Base-by-base conservation (phyloP, 1,140 invertebrate species). In the Chelonus insularis region DNA sequence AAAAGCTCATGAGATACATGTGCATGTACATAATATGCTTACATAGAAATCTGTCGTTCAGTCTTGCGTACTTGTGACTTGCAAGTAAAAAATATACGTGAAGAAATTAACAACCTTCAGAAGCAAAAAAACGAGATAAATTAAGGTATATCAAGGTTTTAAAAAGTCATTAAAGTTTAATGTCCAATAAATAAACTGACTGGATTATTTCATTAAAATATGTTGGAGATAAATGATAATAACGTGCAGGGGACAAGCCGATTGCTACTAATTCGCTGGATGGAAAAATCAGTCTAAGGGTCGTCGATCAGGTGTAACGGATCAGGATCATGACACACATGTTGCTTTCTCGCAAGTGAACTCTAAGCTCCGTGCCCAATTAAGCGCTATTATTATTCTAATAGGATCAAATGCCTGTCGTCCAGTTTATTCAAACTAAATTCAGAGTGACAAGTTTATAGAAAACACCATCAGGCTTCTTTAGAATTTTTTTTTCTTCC, bases 381-480 rank as follows among this genome's bases (percentile, higher is more conserved):
- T 65, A 62, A 12, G 25, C 55, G 8, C 55, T 47, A 65, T 65
- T 65, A 65, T 65, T 61, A 58, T 55, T 39, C 64, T 65, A 65
- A 65, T 65, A 65, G 64, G 64, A 65, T 65, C 64, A 65, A 59
- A 41, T 18, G 16, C 25, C 20, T 12, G 41, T 9, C 43, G 11
- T 36, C 54, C 39, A 37, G 36, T 47, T 37, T 56, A 29, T 45
- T 32, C 25, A 29, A 29, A 37, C 14, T 36, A 36, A 9, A 55
- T 55, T 21, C 52, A 12, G 52, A 55, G 32, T 45, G 45, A 62
- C 55, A 57, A 21, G 45, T 59, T 29, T 7, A 50, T 29, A 39
- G 4, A 55, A 55, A 55, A 55, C 25, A 16, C 16, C 23, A 8
- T 11, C 47, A 50, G 16, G 12, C 16, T 9, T 39, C 36, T 16